phyloP scores from a whole-genome alignment of 2,113 vertebrate species.

The Sarotherodon lohbergeri region DNA sequence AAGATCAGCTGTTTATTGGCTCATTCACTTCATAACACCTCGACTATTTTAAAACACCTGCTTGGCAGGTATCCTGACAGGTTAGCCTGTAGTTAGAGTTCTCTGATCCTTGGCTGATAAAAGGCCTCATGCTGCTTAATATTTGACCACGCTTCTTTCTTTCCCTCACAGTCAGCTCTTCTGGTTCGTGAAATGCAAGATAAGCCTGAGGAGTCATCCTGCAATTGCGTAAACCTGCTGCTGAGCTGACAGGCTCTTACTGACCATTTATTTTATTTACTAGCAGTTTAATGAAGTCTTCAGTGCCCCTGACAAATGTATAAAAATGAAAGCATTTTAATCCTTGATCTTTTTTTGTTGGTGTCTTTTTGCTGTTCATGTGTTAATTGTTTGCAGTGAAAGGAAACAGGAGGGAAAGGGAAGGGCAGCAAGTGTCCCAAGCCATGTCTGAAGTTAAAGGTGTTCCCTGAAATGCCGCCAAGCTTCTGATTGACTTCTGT shows the following conservation, averaged over 20 bases:
- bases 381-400: neutral
- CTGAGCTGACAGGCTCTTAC: neutral
- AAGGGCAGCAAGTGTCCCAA: neutral
- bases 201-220: slow-evolving; percentile 15
- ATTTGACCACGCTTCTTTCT: slow-evolving; percentile 12
- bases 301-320: neutral
- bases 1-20: neutral
- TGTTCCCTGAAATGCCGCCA: neutral
- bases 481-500: slow-evolving; percentile 24
- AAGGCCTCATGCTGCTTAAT: slow-evolving; percentile 20
- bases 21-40: neutral
- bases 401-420: neutral
- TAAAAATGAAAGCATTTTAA: neutral
- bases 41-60: slow-evolving; percentile 2
- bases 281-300: neutral
- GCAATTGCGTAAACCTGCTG: neutral
- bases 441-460: neutral
- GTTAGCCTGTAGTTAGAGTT: slow-evolving; percentile 30
- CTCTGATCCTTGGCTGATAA: slow-evolving; percentile 57
- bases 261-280: neutral
- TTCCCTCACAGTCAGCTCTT: neutral
- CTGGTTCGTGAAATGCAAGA: slow-evolving; percentile 33
- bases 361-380: neutral
- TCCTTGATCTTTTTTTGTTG: neutral
- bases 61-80: neutral